Base-by-base conservation (phyloP, 2,888 invertebrate species). In the Trichopoda pennipes region DNA sequence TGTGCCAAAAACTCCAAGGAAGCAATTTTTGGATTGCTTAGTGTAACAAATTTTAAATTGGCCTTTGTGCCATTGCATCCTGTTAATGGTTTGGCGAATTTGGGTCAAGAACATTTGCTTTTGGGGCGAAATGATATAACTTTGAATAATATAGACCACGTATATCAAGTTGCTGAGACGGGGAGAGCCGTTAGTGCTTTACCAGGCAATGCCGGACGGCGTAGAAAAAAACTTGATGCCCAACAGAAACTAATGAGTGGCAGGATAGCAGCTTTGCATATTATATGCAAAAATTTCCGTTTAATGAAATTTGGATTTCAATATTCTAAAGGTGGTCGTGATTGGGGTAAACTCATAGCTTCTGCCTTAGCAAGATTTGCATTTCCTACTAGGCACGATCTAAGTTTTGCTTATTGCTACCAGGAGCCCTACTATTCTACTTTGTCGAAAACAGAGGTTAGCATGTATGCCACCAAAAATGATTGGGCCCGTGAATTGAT, bases 1-100 rank as follows among this genome's bases (percentile, higher is more conserved):
- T 44, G 61, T 23, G 84, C 83, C 63, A 81, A 56, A 17, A 80
- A 55, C n/a, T 77, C 85, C 2, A 93, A 95, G 81, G 96, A 95
- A 88, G 96, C 96, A 72, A 94, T 95, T 80, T 94, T 95, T 81
- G 99, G 98, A 0, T 93, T 95, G 35, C 92, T 99, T 79, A 95
- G 95, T 88, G 95, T 98, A 81, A 98, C 98, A 79, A 98, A 98
- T 92, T 98, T 97, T 90, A 96, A 97, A 91, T 92, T 99, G 38
- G 95, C 96, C 35, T 98, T 98, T 92, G 94, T 97, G 73, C 95
- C 96, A 0, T 72, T 88, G 17, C 87, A 87, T 9, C 63, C 23
- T 14, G 35, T 28, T 9, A 49, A 7, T 14, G 53, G 14, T 16
- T 55, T 23, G n/a, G 85, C 84, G 16, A 80, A 78, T 56, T 73